These are phyloP conservation scores for Copsychus sechellarum DNA, from an alignment of 2,113 vertebrate genomes.

Conservation along the genomic window DNA sequence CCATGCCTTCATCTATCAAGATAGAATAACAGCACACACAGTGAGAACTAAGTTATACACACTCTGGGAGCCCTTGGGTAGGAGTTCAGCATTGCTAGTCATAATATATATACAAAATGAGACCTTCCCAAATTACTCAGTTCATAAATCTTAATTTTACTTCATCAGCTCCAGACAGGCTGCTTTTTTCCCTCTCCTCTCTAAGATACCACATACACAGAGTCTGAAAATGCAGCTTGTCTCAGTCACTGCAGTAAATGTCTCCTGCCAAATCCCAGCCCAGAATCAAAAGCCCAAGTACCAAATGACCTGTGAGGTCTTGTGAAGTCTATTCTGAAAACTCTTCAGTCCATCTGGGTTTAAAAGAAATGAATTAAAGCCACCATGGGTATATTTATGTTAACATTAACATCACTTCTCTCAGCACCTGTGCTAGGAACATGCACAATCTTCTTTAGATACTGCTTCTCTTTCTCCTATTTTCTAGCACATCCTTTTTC, in stretches of 20 bases:
- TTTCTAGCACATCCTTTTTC: background rate
- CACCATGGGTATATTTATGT: background rate
- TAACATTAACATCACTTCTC: background rate
- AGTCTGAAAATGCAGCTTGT: background rate
- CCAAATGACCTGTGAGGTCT: background rate
- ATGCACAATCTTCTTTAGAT: background rate
- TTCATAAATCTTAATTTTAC: conserved; percentile 36
- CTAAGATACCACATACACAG: background rate
- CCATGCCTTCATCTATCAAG: background rate
- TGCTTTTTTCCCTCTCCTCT: background rate
- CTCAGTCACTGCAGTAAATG: background rate
- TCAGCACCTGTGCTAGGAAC: background rate
- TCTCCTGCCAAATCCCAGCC: background rate
- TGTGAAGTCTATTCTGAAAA: background rate
- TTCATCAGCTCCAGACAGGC: background rate
- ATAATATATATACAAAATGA: conserved; percentile 35
- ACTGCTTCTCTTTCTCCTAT: background rate
- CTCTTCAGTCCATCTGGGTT: background rate
- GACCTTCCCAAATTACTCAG: conserved; percentile 17
- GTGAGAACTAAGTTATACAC: background rate
- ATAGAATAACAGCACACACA: background rate
- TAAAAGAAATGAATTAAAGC: background rate
- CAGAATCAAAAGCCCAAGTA: background rate
- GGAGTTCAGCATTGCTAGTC: conserved; percentile 44
- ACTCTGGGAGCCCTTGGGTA: background rate